Conservation (phyloP, 2,888 invertebrate genomes). For the Metellina segmentata region DNA sequence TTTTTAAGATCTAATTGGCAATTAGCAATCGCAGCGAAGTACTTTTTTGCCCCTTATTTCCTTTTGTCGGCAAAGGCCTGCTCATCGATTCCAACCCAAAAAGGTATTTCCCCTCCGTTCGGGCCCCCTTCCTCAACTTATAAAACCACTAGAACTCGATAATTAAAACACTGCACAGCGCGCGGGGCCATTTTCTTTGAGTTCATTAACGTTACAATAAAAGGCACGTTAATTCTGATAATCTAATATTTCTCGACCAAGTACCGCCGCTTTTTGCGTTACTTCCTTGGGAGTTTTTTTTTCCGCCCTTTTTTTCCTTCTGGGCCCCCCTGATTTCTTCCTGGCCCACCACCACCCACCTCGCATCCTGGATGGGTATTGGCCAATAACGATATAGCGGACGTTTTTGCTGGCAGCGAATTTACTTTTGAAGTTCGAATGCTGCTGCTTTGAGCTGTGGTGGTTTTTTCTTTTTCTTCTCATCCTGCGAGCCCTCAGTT, state of each 20-base stretch:
- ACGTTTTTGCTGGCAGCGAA: slow-evolving; percentile 74
- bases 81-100: slow-evolving; percentile 70
- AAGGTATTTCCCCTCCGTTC: slow-evolving; percentile 62
- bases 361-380: slow-evolving; percentile 60
- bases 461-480: slow-evolving; percentile 3
- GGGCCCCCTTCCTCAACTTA: slow-evolving; percentile 62
- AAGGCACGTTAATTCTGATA: slow-evolving; percentile 76
- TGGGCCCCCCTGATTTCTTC: not conserved
- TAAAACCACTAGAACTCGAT: slow-evolving; percentile 76
- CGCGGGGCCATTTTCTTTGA: slow-evolving; percentile 68
- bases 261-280: slow-evolving; percentile 71
- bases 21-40: slow-evolving; percentile 75
- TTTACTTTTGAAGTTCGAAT: slow-evolving; percentile 76
- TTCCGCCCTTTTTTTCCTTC: slow-evolving; percentile 11
- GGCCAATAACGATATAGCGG: slow-evolving; percentile 76
- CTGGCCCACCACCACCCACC: not conserved
- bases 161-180: slow-evolving; percentile 75
- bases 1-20: slow-evolving; percentile 76
- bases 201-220: slow-evolving; percentile 76
- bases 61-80: slow-evolving; percentile 71
- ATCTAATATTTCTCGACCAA: slow-evolving; percentile 76
- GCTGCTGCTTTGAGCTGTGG: slow-evolving; percentile 37
- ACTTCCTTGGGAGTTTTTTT: slow-evolving; percentile 61
- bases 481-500: slow-evolving; percentile 29
- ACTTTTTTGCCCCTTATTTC: slow-evolving; percentile 74